These are phyloP conservation scores for Luidia sarsii DNA, from an alignment of 53 echinoderm and acorn worm genomes.

Conservation along the genomic window DNA sequence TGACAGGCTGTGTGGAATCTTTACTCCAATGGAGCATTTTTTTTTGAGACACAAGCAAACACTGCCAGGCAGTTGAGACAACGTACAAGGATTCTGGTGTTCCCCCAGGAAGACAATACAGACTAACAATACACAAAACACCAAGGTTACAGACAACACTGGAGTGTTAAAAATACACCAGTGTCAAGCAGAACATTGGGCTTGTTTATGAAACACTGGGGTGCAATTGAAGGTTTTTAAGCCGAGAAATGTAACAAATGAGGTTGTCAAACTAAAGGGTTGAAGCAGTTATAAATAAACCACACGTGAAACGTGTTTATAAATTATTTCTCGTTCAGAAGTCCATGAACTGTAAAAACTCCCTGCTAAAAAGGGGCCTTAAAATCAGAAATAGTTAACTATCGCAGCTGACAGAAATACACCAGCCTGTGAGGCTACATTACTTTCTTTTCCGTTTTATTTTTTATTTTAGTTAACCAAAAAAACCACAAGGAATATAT, in stretches of 20 bases:
- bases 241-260: constrained; percentile 38
- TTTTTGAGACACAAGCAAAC: neutral
- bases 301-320: constrained; percentile 51
- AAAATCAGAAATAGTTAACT: constrained; percentile 3
- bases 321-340: constrained; percentile 43
- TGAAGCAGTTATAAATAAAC: too few species aligned
- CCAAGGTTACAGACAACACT: constrained; percentile 3
- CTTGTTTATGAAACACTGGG: constrained; percentile 16
- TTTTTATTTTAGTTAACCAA: too few species aligned
- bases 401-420: constrained; percentile 40
- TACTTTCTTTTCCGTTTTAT: constrained; percentile 14
- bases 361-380: constrained; percentile 45
- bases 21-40: constrained; percentile 42
- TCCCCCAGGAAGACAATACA: too few species aligned
- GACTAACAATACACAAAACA: too few species aligned
- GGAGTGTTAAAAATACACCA: constrained; percentile 29
- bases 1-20: constrained; percentile 60
- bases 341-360: constrained; percentile 40
- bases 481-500: too few species aligned
- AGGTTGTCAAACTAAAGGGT: constrained; percentile 36
- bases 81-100: constrained; percentile 2
- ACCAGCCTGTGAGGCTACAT: constrained; percentile 37
- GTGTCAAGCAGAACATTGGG: too few species aligned
- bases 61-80: constrained; percentile 46
- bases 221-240: constrained; percentile 7